Evolutionary conservation across 2,797 vertebrate species (phyloP), one percentile per base, ranked within the genome.

Genomic region (Alcedo atthis): DNA sequence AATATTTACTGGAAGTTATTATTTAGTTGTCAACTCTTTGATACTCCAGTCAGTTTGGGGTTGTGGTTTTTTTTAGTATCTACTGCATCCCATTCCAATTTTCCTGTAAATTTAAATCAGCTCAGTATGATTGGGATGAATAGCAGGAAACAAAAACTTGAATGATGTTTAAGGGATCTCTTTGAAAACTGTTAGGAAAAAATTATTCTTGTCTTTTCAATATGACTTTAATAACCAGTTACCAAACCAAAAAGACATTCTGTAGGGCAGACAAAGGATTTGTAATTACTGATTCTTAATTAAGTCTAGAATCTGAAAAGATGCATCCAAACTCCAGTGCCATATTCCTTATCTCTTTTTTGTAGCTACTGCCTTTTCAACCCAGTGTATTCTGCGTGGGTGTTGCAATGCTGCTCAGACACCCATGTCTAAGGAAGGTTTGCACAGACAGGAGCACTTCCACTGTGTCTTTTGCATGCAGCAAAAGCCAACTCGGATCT

Each of bases 131-230:
- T 57, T 58, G 54, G 20, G 19, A 82, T 77, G 71, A 91, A 91
- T 61, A 87, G 77, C 17, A 85, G 35, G 54, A 88, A 89, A 75
- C 48, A 81, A 67, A 81, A 32, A 87, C 55, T 75, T 45, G 5
- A 86, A 49, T 43, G 1, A 85, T 40, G 10, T 55, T 83, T 86
- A 67, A 78, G 74, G 37, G 61, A 85, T 79, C 53, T 32, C 33
- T 83, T 81, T 69, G 53, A 91, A 75, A 92, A 82, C 22, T 81
- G 53, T 67, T 71, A 78, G 15, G 48, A 75, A 95, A 92, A 62
- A 35, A 7, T 9, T 80, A 21, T 21, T 78, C 42, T 76, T 80
- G 59, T 24, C n/a, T 67, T 80, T 88, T 81, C 86, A 90, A 40
- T 69, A 62, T 3, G 12, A 87, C 73, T 85, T 87, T 80, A 80